Evolutionary conservation across 1,140 invertebrate species (phyloP).

Genomic region (Cydia pomonella): DNA sequence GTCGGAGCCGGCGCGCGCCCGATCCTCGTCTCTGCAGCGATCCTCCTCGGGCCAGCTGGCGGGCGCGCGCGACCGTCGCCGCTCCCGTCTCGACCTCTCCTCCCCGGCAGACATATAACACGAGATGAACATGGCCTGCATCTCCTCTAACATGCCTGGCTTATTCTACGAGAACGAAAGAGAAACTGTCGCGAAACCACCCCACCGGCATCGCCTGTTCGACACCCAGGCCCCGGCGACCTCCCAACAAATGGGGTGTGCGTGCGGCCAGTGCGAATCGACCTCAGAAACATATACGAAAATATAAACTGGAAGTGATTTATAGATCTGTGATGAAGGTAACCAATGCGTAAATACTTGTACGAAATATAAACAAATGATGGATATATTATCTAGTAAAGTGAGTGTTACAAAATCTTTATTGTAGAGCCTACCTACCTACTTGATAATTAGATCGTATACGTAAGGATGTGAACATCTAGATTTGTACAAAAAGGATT

Average conservation of each 20-base stretch:
- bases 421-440: neutral
- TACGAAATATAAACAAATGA: neutral
- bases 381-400: conserved; percentile 8
- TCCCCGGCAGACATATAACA: conserved; percentile 67
- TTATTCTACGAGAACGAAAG: conserved; percentile 25
- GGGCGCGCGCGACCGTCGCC: conserved; percentile 56
- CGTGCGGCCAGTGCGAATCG: conserved; percentile 7
- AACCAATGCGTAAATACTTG: conserved; percentile 11
- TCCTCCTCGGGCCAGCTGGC: conserved; percentile 73
- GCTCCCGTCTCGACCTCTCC: conserved; percentile 64
- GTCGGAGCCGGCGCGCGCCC: conserved; percentile 65
- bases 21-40: conserved; percentile 68
- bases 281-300: conserved; percentile 22
- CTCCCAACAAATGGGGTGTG: neutral
- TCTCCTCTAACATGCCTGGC: conserved; percentile 19
- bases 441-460: conserved; percentile 25
- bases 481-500: conserved; percentile 25
- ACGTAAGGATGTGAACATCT: conserved; percentile 24
- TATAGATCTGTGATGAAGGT: conserved; percentile 5
- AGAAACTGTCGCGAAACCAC: conserved; percentile 8
- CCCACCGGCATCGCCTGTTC: neutral
- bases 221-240: neutral
- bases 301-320: conserved; percentile 31
- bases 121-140: conserved; percentile 20
- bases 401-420: conserved; percentile 7